Base-by-base conservation (phyloP, 2,797 vertebrate genomes). In the Brachyalestes nurse region DNA sequence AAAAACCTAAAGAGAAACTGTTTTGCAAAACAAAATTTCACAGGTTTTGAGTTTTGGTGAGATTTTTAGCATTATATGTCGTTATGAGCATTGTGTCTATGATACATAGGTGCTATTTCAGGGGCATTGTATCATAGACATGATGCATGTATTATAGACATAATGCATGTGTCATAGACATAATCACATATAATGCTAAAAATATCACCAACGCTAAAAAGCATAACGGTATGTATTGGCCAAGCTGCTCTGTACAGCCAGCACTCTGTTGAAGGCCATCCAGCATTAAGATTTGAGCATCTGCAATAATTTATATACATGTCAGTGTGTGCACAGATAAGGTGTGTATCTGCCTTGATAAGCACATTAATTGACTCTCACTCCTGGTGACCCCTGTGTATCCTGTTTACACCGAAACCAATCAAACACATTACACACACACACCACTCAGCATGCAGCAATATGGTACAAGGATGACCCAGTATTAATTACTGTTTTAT, bases 291-390 rank as follows among this genome's bases (percentile, higher is more conserved):
- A 25, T 60, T 60, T 60, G 8, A 23, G 28, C 14, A 38, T 14
- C 28, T 64, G 61, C 16, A 64, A 38, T 19, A 38, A 28, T 17
- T 28, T 23, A 1, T 47, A 8, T 49, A 17, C 12, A 12, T 9
- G n/a, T 76, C 38, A 45, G 60, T 61, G n/a, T 5, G 7, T n/a
- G 19, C 16, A 5, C 14, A 34, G 25, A 13, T 64, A 12, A 13
- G 14, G 61, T 51, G 61, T 76, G 75, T 40, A 65, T 77, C 60
- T 66, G 61, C 51, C 45, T 49, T 51, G 47, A 34, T 51, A 65
- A 49, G 45, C 49, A 49, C 60, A 23, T 34, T 72, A 65, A 77
- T 58, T 58, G 38, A 66, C 61, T 72, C 23, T 7, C 34, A 66
- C 6, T 45, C 42, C 58, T 71, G 49, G 70, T 65, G 28, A 42